These are phyloP conservation scores for Hyperoplus immaculatus DNA, from an alignment of 2,797 vertebrate genomes.

Conservation along the genomic window DNA sequence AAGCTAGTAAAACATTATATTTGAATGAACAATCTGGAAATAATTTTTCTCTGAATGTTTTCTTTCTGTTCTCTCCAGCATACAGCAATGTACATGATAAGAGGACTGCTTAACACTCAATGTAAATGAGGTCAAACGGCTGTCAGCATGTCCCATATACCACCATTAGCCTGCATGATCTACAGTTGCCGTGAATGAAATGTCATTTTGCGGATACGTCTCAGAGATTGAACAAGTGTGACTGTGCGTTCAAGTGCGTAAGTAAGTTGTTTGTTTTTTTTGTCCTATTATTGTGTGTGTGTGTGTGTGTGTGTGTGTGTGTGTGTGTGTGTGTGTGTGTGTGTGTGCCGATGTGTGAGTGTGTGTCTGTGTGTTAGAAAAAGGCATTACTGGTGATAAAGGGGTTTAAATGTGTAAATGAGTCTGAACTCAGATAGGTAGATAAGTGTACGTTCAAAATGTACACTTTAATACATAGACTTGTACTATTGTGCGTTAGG, in stretches of 20 bases:
- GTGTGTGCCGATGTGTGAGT: neutral
- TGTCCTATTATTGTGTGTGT: neutral
- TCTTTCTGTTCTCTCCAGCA: neutral
- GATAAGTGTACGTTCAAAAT: neutral
- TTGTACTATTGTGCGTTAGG: neutral
- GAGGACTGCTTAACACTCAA: constrained; percentile 16
- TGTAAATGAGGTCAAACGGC: constrained; percentile 57
- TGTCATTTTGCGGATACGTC: constrained; percentile 23
- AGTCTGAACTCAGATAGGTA: too few species aligned
- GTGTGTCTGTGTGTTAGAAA: neutral
- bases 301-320: neutral
- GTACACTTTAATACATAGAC: neutral
- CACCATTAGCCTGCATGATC: constrained; percentile 29
- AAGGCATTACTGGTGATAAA: too few species aligned
- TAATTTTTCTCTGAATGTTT: neutral
- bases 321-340: neutral
- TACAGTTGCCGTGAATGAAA: constrained; percentile 23
- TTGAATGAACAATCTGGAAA: neutral
- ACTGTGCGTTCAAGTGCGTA: constrained; percentile 6
- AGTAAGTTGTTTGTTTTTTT: neutral
- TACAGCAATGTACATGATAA: neutral
- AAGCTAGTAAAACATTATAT: too few species aligned
- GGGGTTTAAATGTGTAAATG: too few species aligned
- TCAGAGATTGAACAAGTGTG: neutral
- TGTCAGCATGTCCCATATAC: constrained; percentile 30